Percentiles rank a stretch among this genome's conserved stretches.
Conservation (phyloP, 2,888 invertebrate genomes). For the Cerastis rubricosa region DNA sequence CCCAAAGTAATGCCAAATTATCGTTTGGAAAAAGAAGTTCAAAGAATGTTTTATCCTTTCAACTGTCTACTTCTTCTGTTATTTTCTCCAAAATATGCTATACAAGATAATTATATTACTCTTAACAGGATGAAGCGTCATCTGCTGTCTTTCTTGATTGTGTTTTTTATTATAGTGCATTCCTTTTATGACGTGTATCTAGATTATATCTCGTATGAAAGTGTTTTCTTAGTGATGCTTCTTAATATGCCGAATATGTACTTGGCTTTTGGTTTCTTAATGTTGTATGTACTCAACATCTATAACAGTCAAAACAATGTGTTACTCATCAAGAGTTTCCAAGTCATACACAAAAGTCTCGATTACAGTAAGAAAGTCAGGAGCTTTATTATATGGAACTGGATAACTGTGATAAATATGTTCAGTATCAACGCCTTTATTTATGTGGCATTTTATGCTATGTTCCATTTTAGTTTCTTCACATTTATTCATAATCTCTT, state of each 20-base stretch:
- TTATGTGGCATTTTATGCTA: background rate
- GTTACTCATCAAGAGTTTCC: constrained; percentile 2
- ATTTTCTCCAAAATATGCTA: constrained; percentile 20
- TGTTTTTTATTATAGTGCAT: background rate
- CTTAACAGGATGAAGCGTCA: constrained; percentile 5
- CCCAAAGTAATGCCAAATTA: constrained; percentile 12
- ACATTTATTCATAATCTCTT: background rate
- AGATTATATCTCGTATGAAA: background rate
- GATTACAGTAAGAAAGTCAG: constrained; percentile 1
- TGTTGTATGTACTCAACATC: constrained; percentile 1
- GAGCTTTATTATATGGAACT: constrained; percentile 2
- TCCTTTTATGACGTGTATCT: constrained; percentile 13
- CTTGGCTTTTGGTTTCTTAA: background rate
- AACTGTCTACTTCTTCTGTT: constrained; percentile 8
- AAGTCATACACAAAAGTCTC: constrained; percentile 7
- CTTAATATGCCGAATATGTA: background rate
- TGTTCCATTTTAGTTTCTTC: background rate
- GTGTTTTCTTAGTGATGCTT: background rate
- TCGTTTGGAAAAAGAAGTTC: constrained; percentile 11
- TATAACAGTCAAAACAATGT: constrained; percentile 12
- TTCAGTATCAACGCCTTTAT: constrained; percentile 1
- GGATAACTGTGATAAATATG: background rate
- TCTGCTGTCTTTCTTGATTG: background rate
- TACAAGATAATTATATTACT: constrained; percentile 16
- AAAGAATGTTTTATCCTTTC: constrained; percentile 20